These are phyloP conservation scores for Valencia hispanica DNA, from an alignment of 2,797 vertebrate genomes.

Conservation along the genomic window DNA sequence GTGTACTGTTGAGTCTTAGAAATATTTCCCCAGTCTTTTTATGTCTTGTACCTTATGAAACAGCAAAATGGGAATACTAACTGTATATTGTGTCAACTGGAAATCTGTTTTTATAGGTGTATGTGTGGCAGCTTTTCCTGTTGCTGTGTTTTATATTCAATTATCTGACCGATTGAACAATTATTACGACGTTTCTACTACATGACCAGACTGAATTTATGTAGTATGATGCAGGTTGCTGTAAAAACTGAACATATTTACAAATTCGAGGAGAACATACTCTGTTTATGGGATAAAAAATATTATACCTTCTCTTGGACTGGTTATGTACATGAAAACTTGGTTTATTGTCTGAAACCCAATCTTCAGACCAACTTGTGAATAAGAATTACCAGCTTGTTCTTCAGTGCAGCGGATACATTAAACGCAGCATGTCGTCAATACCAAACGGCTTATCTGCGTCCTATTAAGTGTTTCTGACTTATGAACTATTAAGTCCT, in stretches of 20 bases:
- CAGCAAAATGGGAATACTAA: background rate
- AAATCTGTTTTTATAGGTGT: background rate
- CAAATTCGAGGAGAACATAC: background rate
- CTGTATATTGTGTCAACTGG: background rate
- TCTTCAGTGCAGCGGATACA: too few relatives aligned
- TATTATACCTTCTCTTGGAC: too few relatives aligned
- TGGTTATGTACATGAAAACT: too few relatives aligned
- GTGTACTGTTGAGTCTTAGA: background rate
- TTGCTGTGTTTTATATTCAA: too few relatives aligned
- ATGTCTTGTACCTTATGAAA: background rate
- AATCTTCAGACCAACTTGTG: too few relatives aligned
- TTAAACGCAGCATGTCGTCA: too few relatives aligned
- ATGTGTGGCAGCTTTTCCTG: too few relatives aligned
- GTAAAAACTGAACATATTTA: background rate
- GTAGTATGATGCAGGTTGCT: background rate
- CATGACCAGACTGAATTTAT: background rate
- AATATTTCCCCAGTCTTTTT: background rate
- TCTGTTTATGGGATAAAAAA: background rate
- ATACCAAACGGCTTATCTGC: too few relatives aligned
- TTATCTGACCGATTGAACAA: background rate
- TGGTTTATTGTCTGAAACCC: too few relatives aligned
- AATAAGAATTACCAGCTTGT: too few relatives aligned
- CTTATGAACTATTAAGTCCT: too few relatives aligned
- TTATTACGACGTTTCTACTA: background rate
- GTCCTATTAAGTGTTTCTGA: too few relatives aligned